These are phyloP conservation scores for Atta cephalotes DNA, from an alignment of 1,140 invertebrate species.

Conservation along the genomic window DNA sequence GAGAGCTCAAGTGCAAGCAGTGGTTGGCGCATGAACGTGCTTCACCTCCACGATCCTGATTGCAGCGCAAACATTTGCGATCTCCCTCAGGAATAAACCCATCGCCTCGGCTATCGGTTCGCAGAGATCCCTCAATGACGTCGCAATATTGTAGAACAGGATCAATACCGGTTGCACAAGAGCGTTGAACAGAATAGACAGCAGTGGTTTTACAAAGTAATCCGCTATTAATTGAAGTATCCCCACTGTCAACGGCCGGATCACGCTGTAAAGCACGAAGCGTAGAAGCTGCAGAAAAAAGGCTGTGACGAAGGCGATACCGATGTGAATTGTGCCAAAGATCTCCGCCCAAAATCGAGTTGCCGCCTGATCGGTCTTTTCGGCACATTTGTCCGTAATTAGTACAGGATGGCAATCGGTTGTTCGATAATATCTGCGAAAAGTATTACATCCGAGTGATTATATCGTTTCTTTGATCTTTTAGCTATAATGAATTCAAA, in stretches of 20 bases:
- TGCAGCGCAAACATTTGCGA: conserved; percentile 84
- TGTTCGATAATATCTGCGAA: conserved; percentile 86
- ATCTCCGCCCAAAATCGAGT: conserved; percentile 90
- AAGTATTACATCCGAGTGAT: conserved; percentile 1
- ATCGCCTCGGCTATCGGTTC: conserved; percentile 87
- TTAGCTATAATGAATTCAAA: not conserved
- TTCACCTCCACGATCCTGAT: conserved; percentile 86
- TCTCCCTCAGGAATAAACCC: conserved; percentile 86
- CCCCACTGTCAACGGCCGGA: conserved; percentile 88
- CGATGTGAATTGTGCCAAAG: conserved; percentile 88
- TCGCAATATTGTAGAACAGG: conserved; percentile 88
- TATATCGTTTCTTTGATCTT: conserved; percentile 17
- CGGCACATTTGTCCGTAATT: conserved; percentile 86
- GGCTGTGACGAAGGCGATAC: conserved; percentile 87
- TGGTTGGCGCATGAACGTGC: conserved; percentile 63
- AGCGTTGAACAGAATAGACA: conserved; percentile 89
- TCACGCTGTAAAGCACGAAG: conserved; percentile 87
- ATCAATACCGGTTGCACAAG: conserved; percentile 89
- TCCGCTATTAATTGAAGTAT: conserved; percentile 89
- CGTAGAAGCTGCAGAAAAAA: conserved; percentile 88
- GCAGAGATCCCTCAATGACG: conserved; percentile 88
- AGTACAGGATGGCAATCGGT: conserved; percentile 88
- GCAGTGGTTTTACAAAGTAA: conserved; percentile 89
- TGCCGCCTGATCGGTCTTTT: conserved; percentile 87
- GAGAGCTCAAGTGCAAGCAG: conserved; percentile 67